A percentile compares a stretch with the other conserved stretches of the same genome.
Conservation (phyloP, 2,888 invertebrate species). For the Acanthacorydalis orientalis region DNA sequence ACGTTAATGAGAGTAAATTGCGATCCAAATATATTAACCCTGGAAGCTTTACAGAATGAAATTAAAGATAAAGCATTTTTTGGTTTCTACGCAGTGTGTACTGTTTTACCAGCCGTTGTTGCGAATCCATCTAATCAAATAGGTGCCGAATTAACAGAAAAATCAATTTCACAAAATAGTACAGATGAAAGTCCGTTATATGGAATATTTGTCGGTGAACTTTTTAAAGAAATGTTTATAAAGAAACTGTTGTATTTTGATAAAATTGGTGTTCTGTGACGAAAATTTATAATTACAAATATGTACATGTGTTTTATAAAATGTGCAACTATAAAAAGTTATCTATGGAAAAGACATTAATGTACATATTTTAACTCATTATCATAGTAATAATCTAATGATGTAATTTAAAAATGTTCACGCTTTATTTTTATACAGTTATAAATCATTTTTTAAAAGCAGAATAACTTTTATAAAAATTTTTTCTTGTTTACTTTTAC, state of each 20-base stretch:
- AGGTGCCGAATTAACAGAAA: conserved; percentile 1
- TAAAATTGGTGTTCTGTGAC: conserved; percentile 1
- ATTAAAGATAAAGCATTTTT: conserved; percentile 1
- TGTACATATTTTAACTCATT: no score
- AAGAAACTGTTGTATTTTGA: conserved; percentile 4
- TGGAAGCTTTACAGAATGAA: neutral
- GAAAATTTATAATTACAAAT: neutral
- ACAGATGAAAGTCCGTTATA: neutral
- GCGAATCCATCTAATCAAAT: conserved; percentile 1
- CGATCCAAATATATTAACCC: neutral
- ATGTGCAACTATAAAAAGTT: no score
- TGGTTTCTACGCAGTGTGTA: conserved; percentile 1
- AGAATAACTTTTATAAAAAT: no score
- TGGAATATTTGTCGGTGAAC: neutral
- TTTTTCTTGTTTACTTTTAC: no score
- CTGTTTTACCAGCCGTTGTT: conserved; percentile 3
- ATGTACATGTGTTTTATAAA: no score
- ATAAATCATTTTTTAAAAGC: no score
- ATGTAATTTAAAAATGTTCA: no score
- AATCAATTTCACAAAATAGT: neutral
- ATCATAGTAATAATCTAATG: no score
- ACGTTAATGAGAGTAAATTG: neutral
- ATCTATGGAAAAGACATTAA: no score
- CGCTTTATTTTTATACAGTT: no score
- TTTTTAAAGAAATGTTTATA: conserved; percentile 1